Evolutionary conservation across 2,113 vertebrate genomes (phyloP), one percentile per base, ranked within the genome.

Genomic region (Elgaria multicarinata): DNA sequence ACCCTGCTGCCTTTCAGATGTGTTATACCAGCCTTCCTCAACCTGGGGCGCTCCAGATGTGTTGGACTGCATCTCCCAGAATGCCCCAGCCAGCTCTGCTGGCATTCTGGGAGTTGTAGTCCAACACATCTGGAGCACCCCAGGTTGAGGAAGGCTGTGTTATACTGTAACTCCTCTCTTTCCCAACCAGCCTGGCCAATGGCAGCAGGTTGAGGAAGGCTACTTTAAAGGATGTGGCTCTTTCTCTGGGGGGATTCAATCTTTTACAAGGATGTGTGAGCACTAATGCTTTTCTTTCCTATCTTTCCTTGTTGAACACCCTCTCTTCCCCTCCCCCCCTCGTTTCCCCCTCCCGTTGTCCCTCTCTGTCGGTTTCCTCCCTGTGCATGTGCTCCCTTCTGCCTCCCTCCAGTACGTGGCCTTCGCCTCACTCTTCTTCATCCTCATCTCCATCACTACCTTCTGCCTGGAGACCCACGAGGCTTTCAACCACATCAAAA

Each of bases 391-490:
- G 28, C 42, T 26, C 26, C 33, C 67, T 87, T 36, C 93, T 55
- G 79, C 75, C 8, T 50, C 18, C 44, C 89, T 90, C 7, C 95
- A 99, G 99, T 99, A 99, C 90, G 98, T 99, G 91, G 98, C 99
- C 79, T 97, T 98, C 26, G 97, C 97, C 93, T 98, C 97, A 0
- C 97, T 98, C 53, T 99, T 99, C 97, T 99, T 99, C 98, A 99
- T 99, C 97, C 98, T 99, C 97, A 97, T 99, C 97, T 99, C 99
- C 97, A 99, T 99, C 97, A 99, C 99, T 93, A 99, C 99, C 67
- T 99, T 99, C 98, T 99, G 99, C 97, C 98, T 99, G 98, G 98
- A 99, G 98, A 99, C 99, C 0, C 98, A 99, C 1, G 98, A 99
- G 93, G 97, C 98, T 94, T 99, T 99, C 97, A 99, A 99, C 97